Conservation (phyloP, 2,113 vertebrate species). For the Leucosticte australis region DNA sequence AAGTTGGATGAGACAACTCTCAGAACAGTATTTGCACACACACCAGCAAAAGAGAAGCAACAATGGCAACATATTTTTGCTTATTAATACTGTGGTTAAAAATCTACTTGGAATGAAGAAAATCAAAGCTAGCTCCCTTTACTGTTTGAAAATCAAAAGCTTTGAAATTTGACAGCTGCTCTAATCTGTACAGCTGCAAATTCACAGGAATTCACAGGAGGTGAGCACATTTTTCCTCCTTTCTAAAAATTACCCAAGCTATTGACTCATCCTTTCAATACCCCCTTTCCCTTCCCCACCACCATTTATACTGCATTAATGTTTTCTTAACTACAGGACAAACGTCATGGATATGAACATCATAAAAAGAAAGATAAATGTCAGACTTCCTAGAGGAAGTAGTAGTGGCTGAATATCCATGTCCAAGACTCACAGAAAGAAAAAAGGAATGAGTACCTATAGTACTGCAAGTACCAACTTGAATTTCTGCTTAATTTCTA, state of each 20-base stretch:
- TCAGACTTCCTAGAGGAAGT: neutral
- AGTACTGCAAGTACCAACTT: neutral
- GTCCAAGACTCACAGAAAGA: neutral
- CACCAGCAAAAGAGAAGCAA: neutral
- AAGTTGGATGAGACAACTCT: neutral
- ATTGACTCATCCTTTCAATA: neutral
- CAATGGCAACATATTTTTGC: neutral
- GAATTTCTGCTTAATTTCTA: neutral
- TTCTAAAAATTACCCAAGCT: neutral
- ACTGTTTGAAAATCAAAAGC: neutral
- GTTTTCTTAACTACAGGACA: neutral
- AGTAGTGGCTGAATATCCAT: neutral
- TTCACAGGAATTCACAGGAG: neutral
- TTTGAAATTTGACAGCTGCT: neutral
- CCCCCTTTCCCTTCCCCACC: neutral
- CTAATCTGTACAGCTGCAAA: neutral
- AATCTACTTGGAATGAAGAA: neutral
- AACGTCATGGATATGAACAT: accelerated
- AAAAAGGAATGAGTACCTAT: neutral
- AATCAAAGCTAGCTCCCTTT: neutral
- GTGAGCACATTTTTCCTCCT: neutral
- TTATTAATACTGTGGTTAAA: neutral
- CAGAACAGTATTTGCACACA: neutral
- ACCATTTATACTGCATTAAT: neutral
- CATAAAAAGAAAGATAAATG: neutral